phyloP scores from a whole-genome alignment of 37 sponge, comb jelly and placozoan genomes.

The Eunapius fragilis region DNA sequence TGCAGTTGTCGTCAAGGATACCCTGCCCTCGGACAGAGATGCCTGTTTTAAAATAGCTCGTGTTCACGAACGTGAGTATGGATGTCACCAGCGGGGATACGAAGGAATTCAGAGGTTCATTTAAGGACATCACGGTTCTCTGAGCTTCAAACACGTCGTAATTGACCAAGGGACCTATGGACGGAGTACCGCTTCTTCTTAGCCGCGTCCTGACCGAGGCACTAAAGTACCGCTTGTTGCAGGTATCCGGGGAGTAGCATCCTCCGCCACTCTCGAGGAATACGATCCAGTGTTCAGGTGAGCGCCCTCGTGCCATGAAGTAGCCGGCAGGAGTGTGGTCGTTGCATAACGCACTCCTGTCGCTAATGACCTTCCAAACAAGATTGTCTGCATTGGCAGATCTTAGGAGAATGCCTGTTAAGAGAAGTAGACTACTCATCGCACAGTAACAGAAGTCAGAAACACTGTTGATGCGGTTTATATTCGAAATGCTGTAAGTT shows the following conservation, averaged over 20 bases:
- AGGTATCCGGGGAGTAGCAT: conserved; percentile 66
- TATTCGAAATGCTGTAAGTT: no score
- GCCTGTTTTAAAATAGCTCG: neutral
- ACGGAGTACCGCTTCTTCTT: neutral
- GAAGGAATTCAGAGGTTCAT: neutral
- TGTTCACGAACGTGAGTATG: conserved; percentile 17
- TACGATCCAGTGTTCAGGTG: conserved; percentile 69
- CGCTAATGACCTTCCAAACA: conserved; percentile 29
- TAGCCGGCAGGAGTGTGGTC: conserved; percentile 78
- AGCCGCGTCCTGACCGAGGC: neutral
- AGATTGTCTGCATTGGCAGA: neutral
- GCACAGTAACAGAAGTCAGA: no score
- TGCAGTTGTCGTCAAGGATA: conserved; percentile 23
- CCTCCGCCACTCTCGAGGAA: conserved; percentile 85
- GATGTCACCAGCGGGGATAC: conserved; percentile 66
- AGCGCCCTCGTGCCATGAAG: conserved; percentile 18
- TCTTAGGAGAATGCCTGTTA: neutral
- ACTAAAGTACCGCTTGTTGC: conserved; percentile 57
- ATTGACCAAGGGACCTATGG: neutral
- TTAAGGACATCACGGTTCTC: neutral
- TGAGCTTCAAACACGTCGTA: neutral
- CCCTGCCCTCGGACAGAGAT: conserved; percentile 53
- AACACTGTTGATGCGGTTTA: no score
- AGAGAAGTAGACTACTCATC: no score
- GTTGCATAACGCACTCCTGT: conserved; percentile 65